A percentile compares a stretch with the other conserved stretches of the same genome.
phyloP scores from a whole-genome alignment of 2,113 vertebrate genomes.

The Ornithorhynchus anatinus region DNA sequence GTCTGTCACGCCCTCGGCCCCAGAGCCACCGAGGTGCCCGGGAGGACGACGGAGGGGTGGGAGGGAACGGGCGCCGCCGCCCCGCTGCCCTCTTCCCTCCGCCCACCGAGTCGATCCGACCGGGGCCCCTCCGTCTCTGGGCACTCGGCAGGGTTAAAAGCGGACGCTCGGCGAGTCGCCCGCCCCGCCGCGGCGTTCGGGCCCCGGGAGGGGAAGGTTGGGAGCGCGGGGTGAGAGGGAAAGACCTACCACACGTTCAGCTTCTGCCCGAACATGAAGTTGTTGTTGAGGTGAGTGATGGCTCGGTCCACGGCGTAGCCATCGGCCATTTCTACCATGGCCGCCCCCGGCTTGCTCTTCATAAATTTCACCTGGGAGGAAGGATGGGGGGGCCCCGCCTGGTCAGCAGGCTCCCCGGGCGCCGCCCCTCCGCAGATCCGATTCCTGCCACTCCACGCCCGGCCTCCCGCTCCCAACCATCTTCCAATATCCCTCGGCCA shows the following conservation, averaged over 20 bases:
- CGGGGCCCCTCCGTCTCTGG: no score
- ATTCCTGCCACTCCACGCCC: no score
- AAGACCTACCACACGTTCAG: conserved; percentile 88
- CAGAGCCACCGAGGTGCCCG: no score
- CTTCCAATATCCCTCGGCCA: no score
- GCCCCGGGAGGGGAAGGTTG: not conserved
- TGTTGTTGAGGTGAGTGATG: conserved; percentile 93
- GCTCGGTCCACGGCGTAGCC: conserved; percentile 92
- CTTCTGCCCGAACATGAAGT: conserved; percentile 93
- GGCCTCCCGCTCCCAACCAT: not conserved
- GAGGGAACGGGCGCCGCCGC: no score
- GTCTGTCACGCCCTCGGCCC: no score
- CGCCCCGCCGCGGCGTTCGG: not conserved
- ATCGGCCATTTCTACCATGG: conserved; percentile 96
- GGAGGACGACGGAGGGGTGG: no score
- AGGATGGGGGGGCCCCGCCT: fast-evolving
- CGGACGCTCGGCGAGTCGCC: not conserved
- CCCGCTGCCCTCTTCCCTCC: not conserved
- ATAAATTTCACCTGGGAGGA: conserved; percentile 89
- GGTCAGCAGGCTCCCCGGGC: not conserved
- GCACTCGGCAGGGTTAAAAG: not conserved
- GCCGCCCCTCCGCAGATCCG: not conserved
- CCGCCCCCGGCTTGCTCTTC: conserved; percentile 95
- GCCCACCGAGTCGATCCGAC: not conserved
- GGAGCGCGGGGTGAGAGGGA: fast-evolving